Evolutionary conservation across 2,113 vertebrate genomes (phyloP).

Genomic region (Mirza zaza): DNA sequence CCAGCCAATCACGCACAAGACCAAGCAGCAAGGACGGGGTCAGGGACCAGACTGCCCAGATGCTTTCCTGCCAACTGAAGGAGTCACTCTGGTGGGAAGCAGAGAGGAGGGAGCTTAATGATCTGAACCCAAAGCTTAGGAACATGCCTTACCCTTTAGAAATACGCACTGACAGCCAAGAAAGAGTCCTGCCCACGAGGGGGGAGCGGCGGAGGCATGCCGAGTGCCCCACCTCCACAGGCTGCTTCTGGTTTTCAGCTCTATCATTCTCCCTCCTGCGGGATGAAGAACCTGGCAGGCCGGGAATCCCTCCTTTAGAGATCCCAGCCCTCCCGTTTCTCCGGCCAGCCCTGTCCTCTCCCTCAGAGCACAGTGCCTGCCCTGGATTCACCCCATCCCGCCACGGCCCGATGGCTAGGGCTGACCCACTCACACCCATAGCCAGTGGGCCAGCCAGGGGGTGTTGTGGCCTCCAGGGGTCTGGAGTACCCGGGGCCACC

Average conservation of each 20-base stretch:
- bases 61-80: not conserved
- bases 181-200: not conserved
- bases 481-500: not conserved
- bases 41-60: not conserved
- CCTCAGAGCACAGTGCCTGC: not conserved
- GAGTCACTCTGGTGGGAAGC: not conserved
- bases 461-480: not conserved
- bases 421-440: not conserved
- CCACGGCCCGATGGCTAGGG: not conserved
- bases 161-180: not conserved
- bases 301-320: not conserved
- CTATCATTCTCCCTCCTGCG: not conserved
- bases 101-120: not conserved
- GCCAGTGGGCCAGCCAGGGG: not conserved
- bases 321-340: not conserved
- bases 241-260: not conserved
- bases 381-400: not conserved
- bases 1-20: not conserved
- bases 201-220: fast-evolving
- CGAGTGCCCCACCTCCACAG: fast-evolving
- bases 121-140: not conserved
- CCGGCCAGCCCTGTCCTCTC: not conserved
- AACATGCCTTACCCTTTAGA: not conserved
- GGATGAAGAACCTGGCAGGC: no score
- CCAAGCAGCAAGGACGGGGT: not conserved